Evolutionary conservation across 2,113 vertebrate species (phyloP).

Genomic region (Strix uralensis): DNA sequence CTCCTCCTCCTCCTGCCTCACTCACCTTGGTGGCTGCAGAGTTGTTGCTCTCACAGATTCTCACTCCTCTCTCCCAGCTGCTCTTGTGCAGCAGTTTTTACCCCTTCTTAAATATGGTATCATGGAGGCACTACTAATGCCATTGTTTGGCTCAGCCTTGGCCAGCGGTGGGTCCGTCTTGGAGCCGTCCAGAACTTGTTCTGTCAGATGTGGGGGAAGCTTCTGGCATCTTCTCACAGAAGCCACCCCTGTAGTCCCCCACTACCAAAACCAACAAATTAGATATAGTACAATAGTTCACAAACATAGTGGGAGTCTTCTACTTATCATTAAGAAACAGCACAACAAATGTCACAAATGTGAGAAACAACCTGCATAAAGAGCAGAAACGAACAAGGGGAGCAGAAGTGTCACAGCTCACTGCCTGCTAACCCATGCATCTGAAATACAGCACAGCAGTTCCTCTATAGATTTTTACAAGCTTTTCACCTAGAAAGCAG

Average conservation of each 20-base stretch:
- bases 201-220: neutral
- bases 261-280: neutral
- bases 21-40: neutral
- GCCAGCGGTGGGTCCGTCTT: fast-evolving
- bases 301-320: neutral
- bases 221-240: neutral
- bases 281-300: neutral
- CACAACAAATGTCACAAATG: neutral
- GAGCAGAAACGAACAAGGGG: neutral
- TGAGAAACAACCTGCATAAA: neutral
- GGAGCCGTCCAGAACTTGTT: neutral
- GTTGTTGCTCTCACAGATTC: neutral
- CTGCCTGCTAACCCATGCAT: neutral
- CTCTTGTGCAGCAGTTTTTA: neutral
- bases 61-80: neutral
- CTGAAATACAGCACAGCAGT: neutral
- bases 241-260: neutral
- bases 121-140: neutral
- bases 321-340: neutral
- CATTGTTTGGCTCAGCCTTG: neutral
- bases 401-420: neutral
- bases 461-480: neutral
- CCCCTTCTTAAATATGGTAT: neutral
- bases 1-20: neutral
- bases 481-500: neutral